Evolutionary conservation across 2,113 vertebrate species (phyloP), one percentile per base, ranked within the genome.

Genomic region (Mugil cephalus): DNA sequence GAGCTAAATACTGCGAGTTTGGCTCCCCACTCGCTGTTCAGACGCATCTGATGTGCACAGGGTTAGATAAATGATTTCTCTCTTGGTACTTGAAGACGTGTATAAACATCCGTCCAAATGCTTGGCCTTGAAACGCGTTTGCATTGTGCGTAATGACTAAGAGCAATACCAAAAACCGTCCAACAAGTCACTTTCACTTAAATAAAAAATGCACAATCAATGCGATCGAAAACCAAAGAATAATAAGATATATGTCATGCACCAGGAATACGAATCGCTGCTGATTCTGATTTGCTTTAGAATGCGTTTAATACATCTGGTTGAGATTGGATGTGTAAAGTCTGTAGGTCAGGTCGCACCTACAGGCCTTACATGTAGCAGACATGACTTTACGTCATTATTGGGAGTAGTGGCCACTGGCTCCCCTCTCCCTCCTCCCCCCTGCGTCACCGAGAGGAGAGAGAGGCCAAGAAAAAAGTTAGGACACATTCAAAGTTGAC

Each of bases 401-500:
- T 71, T 69, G 74, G 71, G 75, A 80, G 74, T 56, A 84, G 24
- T 46, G 69, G 45, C 56, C 69, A 69, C 69, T 55, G 66, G 39
- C 61, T 39, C 39, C 53, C 53, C 15, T 61, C 66, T 15, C 55
- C 79, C 69, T 46, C 75, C 69, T 30, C 60, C 65, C 36, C 61
- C 35, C 13, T 80, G 77, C 79, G 88, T 89, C 87, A 87, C 71
- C 8, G 34, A 38, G 30, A 75, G 34, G 19, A 56, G 69, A 87
- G 73, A 35, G 70, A 82, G 86, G 61, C 73, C 71, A 62, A 58
- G 62, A 76, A 79, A 72, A 68, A 79, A 77, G 77, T 91, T 83
- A 82, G 78, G 82, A 87, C 78, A 59, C 71, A 30, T 30, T 30
- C 24, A 69, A 40, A 62, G 86, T 82, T 92, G 87, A 89, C 88